Evolutionary conservation across 1,140 invertebrate species (phyloP), one percentile per base, ranked within the genome.

Genomic region (Ephestia elutella): DNA sequence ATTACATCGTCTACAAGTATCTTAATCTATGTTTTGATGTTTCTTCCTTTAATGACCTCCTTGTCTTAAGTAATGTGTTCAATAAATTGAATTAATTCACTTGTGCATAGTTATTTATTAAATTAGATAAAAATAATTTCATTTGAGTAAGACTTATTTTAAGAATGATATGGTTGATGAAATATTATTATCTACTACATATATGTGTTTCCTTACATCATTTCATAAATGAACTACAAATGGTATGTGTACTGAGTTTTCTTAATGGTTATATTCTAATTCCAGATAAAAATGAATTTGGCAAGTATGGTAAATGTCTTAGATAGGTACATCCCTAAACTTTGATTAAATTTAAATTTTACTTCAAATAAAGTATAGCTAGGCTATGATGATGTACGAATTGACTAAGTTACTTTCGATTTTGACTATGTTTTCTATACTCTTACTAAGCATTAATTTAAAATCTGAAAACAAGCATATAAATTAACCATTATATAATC

Each of bases 161-260:
- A 76, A 73, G 60, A 67, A 76, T 82, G 80, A 82, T 82, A 82
- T 82, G 80, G 66, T 75, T 71, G 56, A 65, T 75, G 72, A 77
- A 67, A 64, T 53, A 49, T 66, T 63, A 25, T 3, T 17, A 65
- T 30, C 50, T 61, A 64, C 25, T 62, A 35, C 10, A 51, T 56
- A 5, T 49, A 56, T 50, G 0, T n/a, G 5, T 57, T 49, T 13
- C n/a, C n/a, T 49, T 15, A 28, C 20, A n/a, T 44, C 19, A 50
- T 51, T 21, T 50, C 7, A 19, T 32, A 25, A 5, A 32, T 11
- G 4, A 4, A 10, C 30, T 32, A 32, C 11, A 10, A 32, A 7
- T 32, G 9, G 4, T 53, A 25, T 53, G 50, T 53, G 17, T 19
- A 50, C 20, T 13, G 7, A 25, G n/a, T 25, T 25, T n/a, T n/a